These are phyloP conservation scores for Brachyistius frenatus DNA, from an alignment of 2,113 vertebrate genomes.

Conservation along the genomic window DNA sequence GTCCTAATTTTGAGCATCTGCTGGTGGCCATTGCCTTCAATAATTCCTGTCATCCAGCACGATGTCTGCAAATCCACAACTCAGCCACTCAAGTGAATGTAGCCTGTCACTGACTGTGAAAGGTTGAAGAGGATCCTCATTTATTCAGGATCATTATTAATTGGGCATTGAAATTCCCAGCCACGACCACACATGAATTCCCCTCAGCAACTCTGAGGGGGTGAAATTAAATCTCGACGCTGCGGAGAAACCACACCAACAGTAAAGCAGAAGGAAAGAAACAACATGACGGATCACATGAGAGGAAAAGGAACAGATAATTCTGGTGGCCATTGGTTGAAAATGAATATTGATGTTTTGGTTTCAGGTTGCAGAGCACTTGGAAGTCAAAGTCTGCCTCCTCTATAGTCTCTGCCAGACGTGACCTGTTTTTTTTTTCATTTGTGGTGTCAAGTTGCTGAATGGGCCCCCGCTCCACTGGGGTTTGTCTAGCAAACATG, in stretches of 20 bases:
- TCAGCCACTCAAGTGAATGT: conserved; percentile 19
- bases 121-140: conserved; percentile 38
- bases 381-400: conserved; percentile 25
- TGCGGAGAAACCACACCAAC: conserved; percentile 34
- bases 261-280: conserved; percentile 27
- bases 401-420: conserved; percentile 38
- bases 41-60: conserved; percentile 19
- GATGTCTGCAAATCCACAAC: conserved; percentile 23
- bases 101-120: conserved; percentile 30
- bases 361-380: conserved; percentile 45
- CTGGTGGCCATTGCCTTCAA: background rate
- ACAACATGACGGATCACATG: background rate
- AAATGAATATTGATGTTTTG: conserved; percentile 44
- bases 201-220: conserved; percentile 48
- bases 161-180: conserved; percentile 65
- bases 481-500: conserved; percentile 48
- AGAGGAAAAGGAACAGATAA: background rate
- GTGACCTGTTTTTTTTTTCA: conserved; percentile 47
- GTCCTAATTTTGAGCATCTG: conserved; percentile 14
- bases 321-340: conserved; percentile 2
- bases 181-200: conserved; percentile 57
- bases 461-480: conserved; percentile 31
- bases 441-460: conserved; percentile 70
- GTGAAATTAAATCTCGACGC: conserved; percentile 49
- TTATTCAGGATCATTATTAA: conserved; percentile 64